Evolutionary conservation across 2,113 vertebrate genomes (phyloP).

Genomic region (Megatriorchis doriae): DNA sequence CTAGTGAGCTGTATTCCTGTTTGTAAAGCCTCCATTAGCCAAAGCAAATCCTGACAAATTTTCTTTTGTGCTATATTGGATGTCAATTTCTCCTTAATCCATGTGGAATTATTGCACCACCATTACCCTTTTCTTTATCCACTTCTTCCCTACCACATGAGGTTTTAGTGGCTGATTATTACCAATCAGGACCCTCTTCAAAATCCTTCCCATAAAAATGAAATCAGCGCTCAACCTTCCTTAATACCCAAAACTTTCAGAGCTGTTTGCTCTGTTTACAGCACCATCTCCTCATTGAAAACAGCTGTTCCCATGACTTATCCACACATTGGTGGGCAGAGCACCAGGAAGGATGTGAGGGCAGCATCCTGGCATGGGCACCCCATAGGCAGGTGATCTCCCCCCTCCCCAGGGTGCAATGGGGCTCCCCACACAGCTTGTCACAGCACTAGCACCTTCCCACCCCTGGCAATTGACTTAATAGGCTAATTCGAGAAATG

Average conservation of each 20-base stretch:
- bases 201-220: not conserved
- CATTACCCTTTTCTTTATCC: not conserved
- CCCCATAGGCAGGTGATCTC: not conserved
- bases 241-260: not conserved
- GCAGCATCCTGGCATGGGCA: not conserved
- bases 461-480: not conserved
- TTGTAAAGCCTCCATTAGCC: not conserved
- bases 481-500: not conserved
- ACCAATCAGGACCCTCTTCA: not conserved
- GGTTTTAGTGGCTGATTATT: not conserved
- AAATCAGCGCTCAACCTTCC: not conserved
- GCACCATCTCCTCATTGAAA: not conserved
- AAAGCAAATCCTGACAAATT: not conserved
- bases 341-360: not conserved
- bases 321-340: fast-evolving
- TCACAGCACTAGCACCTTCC: not conserved
- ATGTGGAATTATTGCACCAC: fast-evolving
- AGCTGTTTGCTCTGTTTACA: not conserved
- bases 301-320: not conserved
- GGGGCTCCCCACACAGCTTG: not conserved
- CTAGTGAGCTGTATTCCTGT: not conserved
- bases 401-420: fast-evolving
- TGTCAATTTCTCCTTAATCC: not conserved
- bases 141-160: not conserved
- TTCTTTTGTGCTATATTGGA: not conserved